Conservation (phyloP, 2,888 invertebrate species). For the Caenorhabditis drosophilae region DNA sequence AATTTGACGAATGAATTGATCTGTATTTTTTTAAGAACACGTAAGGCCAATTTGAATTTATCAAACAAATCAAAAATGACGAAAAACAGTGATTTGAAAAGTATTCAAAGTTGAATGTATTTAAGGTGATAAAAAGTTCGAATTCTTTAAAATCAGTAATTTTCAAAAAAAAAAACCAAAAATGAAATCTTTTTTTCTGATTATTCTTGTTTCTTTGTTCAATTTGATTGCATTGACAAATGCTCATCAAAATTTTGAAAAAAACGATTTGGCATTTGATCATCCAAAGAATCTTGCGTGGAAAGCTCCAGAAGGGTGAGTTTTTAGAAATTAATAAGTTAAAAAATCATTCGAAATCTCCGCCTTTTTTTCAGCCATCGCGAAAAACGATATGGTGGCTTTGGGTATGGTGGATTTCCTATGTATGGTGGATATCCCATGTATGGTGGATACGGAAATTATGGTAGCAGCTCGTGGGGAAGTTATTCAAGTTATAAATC, state of each 20-base stretch:
- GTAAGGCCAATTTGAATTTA: too few species aligned
- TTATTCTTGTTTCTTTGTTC: neutral
- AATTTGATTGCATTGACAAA: too few species aligned
- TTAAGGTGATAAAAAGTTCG: too few species aligned
- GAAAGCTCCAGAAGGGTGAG: constrained; percentile 22
- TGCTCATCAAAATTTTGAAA: too few species aligned
- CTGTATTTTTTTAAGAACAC: neutral
- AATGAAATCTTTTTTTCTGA: neutral
- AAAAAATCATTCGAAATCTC: too few species aligned
- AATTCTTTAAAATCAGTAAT: too few species aligned
- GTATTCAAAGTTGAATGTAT: too few species aligned
- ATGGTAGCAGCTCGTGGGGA: constrained; percentile 27
- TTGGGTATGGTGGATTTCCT: constrained; percentile 9
- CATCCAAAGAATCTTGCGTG: constrained; percentile 26
- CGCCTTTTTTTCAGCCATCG: constrained; percentile 16
- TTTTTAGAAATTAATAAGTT: neutral
- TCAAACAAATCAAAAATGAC: neutral
- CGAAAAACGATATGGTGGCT: constrained; percentile 20
- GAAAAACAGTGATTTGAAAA: too few species aligned
- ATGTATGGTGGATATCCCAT: constrained; percentile 8
- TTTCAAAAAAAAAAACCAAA: neutral
- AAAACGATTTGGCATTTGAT: neutral
- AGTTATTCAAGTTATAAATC: constrained; percentile 18
- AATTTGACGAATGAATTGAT: neutral
- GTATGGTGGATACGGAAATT: constrained; percentile 9